Base-by-base conservation (phyloP, 2,888 invertebrate genomes). In the Synanthedon tipuliformis region DNA sequence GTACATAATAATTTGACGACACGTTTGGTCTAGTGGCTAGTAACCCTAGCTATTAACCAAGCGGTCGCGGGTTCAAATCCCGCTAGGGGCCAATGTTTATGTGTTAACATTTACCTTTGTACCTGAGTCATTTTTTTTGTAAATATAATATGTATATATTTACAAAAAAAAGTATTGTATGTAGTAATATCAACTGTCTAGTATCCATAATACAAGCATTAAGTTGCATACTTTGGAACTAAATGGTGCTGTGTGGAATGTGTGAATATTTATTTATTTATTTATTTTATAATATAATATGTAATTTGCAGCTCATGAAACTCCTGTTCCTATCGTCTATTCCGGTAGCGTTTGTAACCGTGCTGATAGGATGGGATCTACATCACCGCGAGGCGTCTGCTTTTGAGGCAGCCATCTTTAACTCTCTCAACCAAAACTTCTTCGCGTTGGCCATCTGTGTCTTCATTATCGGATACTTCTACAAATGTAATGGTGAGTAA, bases 301-400 rank as follows among this genome's bases (percentile, higher is more conserved):
- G 23, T 50, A 15, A 15, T n/a, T 72, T 71, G 1, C 71, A 87
- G 86, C 55, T 81, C 1, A 64, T 86, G 62, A 78, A 79, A 52
- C 56, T 81, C 0, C 66, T 83, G 3, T 77, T 70, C 69, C 1
- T 82, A 1, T 57, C 73, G 0, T 86, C 86, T 0, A 64, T 87
- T 2, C 86, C 86, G 0, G 60, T 85, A 3, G 85, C 76, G 0
- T 50, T 70, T 11, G 79, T 79, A 0, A 60, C 84, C 0, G 84
- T 79, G 0, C 66, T 86, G 8, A 83, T 87, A 82, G 86, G 86
- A 34, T 85, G 83, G 82, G 86, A 87, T 53, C 75, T 87, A 0
- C 86, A 87, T 50, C 75, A 81, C 23, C 67, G 86, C 0, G 80
- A 81, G 40, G 85, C 86, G 0, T 79, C 83, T 0, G 75, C 73